Evolutionary conservation across 1,140 invertebrate species (phyloP), one percentile per base, ranked within the genome.

Genomic region (Streblospio benedicti): DNA sequence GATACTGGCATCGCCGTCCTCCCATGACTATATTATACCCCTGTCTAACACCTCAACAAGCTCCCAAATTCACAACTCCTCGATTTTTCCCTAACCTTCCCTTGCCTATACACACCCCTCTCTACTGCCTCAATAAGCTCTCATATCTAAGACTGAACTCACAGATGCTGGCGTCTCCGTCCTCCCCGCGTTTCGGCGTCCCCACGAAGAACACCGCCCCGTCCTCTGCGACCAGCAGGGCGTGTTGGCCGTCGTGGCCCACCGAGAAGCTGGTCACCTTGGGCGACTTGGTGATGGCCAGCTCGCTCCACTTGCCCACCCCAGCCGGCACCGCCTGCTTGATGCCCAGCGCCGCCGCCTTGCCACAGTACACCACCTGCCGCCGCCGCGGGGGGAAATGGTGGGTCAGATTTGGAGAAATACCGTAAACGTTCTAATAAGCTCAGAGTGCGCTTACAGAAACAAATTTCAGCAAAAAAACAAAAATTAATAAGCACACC

Each of bases 231-330:
- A 97, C 81, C 3, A 97, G 74, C 49, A 96, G 79, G 0, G 87
- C 89, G 79, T 97, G 93, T 32, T 89, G 84, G 9, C 92, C 92
- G 71, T 97, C 93, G 72, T 97, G 93, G 0, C 93, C 93, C 18
- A 92, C 85, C 0, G 90, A 85, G 64, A 92, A 83, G 75, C 93
- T 85, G 0, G 82, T 73, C 58, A 92, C 85, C 68, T 85, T 86
- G 31, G 85, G 84, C 59, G 84, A 82, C 79, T 91, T 90, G 0
- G 85, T 85, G 58, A 91, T 80, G 14, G 81, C 74, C 47, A 92
- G 76, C 71, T 92, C 89, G 1, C 84, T 80, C 86, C 89, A 88
- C 71, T 85, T 87, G 32, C 85, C 81, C 35, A 81, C 78, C 16
- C 80, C 27, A 25, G 78, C 80, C 65, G 72, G 79, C 60, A 71